These are phyloP conservation scores for Lagenorhynchus albirostris DNA, from an alignment of 2,113 vertebrate species.

Conservation along the genomic window DNA sequence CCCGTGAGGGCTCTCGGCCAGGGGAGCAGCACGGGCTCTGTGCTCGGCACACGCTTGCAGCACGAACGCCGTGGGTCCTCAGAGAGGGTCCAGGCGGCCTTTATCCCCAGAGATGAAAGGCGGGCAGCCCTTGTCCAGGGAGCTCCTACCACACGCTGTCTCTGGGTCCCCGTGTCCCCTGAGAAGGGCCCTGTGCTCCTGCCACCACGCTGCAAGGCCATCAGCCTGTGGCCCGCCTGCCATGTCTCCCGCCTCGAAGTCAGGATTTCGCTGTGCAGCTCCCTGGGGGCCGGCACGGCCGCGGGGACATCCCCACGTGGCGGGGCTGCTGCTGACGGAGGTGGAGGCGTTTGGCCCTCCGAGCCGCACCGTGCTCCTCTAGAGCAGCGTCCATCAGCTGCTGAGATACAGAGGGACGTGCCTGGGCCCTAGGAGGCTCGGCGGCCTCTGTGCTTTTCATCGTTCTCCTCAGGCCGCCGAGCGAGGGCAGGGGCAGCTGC, in stretches of 20 bases:
- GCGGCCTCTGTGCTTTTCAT: not conserved
- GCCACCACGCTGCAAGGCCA: not conserved
- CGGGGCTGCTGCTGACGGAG: not conserved
- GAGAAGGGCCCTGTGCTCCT: not conserved
- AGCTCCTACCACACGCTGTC: not conserved
- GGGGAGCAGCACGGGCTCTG: not conserved
- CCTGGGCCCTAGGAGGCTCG: not conserved
- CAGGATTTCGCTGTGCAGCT: not conserved
- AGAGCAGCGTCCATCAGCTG: no score
- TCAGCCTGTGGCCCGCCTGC: no score
- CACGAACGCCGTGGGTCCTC: accelerated
- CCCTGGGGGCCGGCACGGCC: not conserved
- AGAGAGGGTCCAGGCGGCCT: not conserved
- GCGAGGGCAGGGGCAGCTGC: not conserved
- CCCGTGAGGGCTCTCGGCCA: not conserved
- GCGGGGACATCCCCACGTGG: not conserved
- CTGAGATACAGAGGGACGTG: no score
- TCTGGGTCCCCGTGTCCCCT: not conserved
- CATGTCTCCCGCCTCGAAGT: no score
- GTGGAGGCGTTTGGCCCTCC: not conserved
- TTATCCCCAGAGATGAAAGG: not conserved
- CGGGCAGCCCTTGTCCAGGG: not conserved
- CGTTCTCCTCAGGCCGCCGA: not conserved
- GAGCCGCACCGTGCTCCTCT: no score
- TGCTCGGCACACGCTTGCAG: accelerated